Percentiles rank a stretch among this genome's conserved stretches.
Conservation (phyloP, 2,888 invertebrate genomes). For the Deilephila elpenor region DNA sequence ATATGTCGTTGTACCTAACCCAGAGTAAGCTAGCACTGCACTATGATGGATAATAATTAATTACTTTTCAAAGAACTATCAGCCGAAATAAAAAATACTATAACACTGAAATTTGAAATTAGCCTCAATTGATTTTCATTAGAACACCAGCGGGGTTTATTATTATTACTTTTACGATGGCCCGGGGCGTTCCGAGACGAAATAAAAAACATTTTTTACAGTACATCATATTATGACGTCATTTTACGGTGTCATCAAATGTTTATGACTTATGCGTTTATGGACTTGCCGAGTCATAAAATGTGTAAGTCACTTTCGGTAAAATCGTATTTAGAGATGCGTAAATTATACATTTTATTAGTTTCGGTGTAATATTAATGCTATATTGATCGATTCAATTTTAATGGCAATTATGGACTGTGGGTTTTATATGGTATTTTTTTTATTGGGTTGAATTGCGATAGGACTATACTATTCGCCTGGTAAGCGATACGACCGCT, state of each 20-base stretch:
- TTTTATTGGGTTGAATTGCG: no score
- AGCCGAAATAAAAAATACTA: background rate
- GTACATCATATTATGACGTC: slow-evolving; percentile 40
- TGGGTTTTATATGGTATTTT: background rate
- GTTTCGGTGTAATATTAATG: slow-evolving; percentile 15
- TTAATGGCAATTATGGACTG: background rate
- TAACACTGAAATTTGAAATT: background rate
- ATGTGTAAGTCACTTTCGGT: slow-evolving; percentile 34
- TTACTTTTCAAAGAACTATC: background rate
- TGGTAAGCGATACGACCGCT: no score
- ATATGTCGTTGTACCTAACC: no score
- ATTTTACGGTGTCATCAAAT: slow-evolving; percentile 46
- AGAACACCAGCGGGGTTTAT: background rate
- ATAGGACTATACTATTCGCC: no score
- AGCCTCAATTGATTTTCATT: slow-evolving; percentile 17
- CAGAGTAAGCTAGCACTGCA: no score
- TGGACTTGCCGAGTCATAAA: slow-evolving; percentile 40
- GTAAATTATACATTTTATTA: slow-evolving; percentile 24
- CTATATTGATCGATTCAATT: background rate
- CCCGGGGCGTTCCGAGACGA: background rate
- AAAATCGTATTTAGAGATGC: slow-evolving; percentile 28
- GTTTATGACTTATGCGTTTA: slow-evolving; percentile 47
- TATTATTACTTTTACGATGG: slow-evolving; percentile 22
- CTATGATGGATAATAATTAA: no score
- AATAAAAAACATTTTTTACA: slow-evolving; percentile 30